These are phyloP conservation scores for Heliothis subflexa DNA, from an alignment of 1,140 invertebrate species.

Conservation along the genomic window DNA sequence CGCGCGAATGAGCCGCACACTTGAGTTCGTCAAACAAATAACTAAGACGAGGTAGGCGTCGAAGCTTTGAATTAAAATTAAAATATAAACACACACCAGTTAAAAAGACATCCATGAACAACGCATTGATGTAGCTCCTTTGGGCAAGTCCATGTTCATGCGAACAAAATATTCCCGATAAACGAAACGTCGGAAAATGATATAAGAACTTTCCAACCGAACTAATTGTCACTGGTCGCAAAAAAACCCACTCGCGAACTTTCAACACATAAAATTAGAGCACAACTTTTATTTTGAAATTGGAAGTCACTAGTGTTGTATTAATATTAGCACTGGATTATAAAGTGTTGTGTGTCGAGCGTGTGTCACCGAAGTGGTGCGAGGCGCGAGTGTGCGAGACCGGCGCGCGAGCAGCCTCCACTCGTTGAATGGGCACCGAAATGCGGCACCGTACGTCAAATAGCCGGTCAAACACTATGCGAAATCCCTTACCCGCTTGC, in stretches of 20 bases:
- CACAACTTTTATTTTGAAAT: slow-evolving; percentile 45
- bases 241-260: slow-evolving; percentile 62
- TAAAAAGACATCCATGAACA: slow-evolving; percentile 86
- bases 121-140: slow-evolving; percentile 82
- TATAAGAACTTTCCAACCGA: slow-evolving; percentile 51
- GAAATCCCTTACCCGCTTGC: slow-evolving; percentile 81
- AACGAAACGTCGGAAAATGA: slow-evolving; percentile 57
- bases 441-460: slow-evolving; percentile 82
- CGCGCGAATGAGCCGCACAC: slow-evolving; percentile 42
- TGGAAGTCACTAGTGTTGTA: slow-evolving; percentile 49
- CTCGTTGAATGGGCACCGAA: slow-evolving; percentile 83
- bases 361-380: slow-evolving; percentile 69
- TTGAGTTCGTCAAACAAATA: slow-evolving; percentile 46
- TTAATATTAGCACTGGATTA: slow-evolving; percentile 55
- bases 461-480: slow-evolving; percentile 82
- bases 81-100: slow-evolving; percentile 79
- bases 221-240: slow-evolving; percentile 63
- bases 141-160: slow-evolving; percentile 83
- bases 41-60: slow-evolving; percentile 26
- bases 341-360: slow-evolving; percentile 51
- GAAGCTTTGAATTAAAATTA: slow-evolving; percentile 52
- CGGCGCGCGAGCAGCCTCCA: slow-evolving; percentile 79
- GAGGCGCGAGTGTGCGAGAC: slow-evolving; percentile 71
- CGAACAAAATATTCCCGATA: slow-evolving; percentile 67
- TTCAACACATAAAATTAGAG: slow-evolving; percentile 39